Conservation (phyloP, 2,113 vertebrate genomes). For the Bos javanicus region DNA sequence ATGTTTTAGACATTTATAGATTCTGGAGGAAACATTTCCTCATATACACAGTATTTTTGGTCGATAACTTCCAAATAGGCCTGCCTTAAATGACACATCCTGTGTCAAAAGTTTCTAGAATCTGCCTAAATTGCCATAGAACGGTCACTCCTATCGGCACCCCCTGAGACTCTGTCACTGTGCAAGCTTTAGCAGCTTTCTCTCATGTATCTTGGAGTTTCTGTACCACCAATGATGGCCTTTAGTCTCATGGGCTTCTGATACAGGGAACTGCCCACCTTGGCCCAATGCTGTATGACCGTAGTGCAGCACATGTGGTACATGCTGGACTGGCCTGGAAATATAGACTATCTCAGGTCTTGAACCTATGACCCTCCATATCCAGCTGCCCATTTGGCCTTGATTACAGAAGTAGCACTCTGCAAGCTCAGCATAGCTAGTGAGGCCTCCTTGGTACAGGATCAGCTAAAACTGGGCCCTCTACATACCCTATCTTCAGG, state of each 20-base stretch:
- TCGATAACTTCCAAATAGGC: background rate
- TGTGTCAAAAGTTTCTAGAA: background rate
- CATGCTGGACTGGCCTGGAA: background rate
- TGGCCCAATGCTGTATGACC: background rate
- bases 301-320: background rate
- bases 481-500: too few relatives aligned
- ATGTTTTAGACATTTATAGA: too few relatives aligned
- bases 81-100: background rate
- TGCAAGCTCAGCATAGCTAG: too few relatives aligned
- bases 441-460: too few relatives aligned
- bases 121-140: background rate
- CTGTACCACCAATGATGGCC: too few relatives aligned
- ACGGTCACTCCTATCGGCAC: background rate
- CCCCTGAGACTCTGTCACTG: background rate
- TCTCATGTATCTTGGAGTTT: too few relatives aligned
- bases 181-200: too few relatives aligned
- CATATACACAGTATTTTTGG: background rate
- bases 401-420: too few relatives aligned
- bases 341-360: background rate
- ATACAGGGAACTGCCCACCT: too few relatives aligned
- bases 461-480: too few relatives aligned
- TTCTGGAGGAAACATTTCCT: too few relatives aligned
- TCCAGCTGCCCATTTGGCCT: background rate
- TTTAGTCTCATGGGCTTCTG: too few relatives aligned
- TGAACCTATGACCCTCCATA: background rate